Percentiles rank a stretch among this genome's conserved stretches.
These are phyloP conservation scores for Cylindroiulus punctatus DNA, from an alignment of 2,888 invertebrate genomes.

Conservation along the genomic window DNA sequence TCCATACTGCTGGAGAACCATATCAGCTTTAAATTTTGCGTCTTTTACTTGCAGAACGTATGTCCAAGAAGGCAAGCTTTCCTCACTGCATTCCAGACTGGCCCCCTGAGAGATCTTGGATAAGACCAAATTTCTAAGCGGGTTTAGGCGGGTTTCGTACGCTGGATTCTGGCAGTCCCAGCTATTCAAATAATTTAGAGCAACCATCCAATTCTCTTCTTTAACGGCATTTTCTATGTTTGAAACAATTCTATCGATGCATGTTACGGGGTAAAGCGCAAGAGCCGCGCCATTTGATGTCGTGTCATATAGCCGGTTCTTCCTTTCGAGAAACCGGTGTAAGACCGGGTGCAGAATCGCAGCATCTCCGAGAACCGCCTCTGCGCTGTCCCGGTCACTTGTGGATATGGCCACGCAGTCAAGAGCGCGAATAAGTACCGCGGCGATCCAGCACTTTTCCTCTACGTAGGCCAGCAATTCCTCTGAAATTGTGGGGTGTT, in stretches of 20 bases:
- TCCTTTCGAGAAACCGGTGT: conserved; percentile 41
- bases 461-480: conserved; percentile 51
- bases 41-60: conserved; percentile 50
- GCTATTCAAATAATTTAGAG: conserved; percentile 34
- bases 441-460: conserved; percentile 55
- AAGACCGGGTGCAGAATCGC: conserved; percentile 42
- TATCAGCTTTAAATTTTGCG: neutral
- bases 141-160: neutral
- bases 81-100: neutral
- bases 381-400: neutral
- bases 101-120: neutral
- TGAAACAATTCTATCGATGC: neutral
- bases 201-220: conserved; percentile 15
- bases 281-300: neutral
- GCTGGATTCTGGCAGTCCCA: conserved; percentile 46
- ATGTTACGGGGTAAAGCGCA: neutral
- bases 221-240: neutral
- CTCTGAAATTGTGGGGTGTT: neutral
- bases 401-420: conserved; percentile 1
- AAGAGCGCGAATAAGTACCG: conserved; percentile 48
- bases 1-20: conserved; percentile 16
- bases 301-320: neutral
- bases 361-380: neutral
- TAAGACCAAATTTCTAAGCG: neutral
- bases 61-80: neutral